Evolutionary conservation across 2,888 invertebrate species (phyloP), one percentile per base, ranked within the genome.

Genomic region (Cerastoderma edule): DNA sequence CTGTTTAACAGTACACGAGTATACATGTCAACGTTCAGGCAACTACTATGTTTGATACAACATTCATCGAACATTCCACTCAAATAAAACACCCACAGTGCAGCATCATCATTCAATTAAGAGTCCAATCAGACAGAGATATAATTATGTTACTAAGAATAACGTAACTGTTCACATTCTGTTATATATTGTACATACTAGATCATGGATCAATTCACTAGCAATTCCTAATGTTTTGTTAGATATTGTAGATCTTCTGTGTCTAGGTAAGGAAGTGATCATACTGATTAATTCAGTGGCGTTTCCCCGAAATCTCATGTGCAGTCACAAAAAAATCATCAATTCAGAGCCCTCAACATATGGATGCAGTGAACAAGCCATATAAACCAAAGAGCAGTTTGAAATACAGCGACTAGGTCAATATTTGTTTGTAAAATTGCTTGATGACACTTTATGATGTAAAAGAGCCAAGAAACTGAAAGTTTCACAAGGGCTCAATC

Each of bases 241-340:
- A n/a, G n/a, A n/a, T n/a, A n/a, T n/a, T n/a, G n/a, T n/a, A n/a
- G n/a, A n/a, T 39, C 39, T 39, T 8, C 8, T 39, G 39, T 39
- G 16, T 8, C 8, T 39, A 39, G 16, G n/a, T 39, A 16, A 50
- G n/a, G 50, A 50, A 22, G 50, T 50, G 50, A 50, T 50, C 50
- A n/a, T 24, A 22, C 39, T 60, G 60, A 39, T 60, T 39, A 60
- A 39, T 22, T 35, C 30, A 46, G 78, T 75, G 63, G 68, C 69
- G 75, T 78, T 78, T 78, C 78, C 78, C 78, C 72, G 32, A 48
- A 35, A 60, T 39, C 44, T 66, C 48, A 73, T 73, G 73, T 73
- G 67, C 73, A 63, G 67, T 73, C 73, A 67, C 67, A 67, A 73
- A 72, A 66, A 65, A 53, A n/a, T n/a, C n/a, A n/a, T n/a, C n/a